Evolutionary conservation across 2,113 vertebrate species (phyloP), one percentile per base, ranked within the genome.

Genomic region (Maccullochella peelii): DNA sequence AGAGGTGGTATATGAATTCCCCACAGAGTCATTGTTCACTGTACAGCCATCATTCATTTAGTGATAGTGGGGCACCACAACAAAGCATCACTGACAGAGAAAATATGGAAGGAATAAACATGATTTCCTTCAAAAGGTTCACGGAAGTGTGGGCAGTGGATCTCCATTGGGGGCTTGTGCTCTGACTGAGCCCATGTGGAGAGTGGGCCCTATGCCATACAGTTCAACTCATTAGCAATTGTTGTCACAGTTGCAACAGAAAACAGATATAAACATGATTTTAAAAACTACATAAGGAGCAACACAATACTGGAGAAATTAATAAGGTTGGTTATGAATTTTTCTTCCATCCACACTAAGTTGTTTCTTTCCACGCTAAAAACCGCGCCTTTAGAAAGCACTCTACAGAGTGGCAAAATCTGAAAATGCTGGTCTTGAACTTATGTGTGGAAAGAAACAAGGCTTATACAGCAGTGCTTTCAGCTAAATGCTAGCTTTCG

Each of bases 41-140:
- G 54, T 78, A 65, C 49, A 77, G 62, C 42, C 57, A 79, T 73
- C 79, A 65, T 71, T 84, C 58, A 68, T 54, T 77, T 61, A 77
- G 52, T 7, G 40, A 57, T 12, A 58, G 50, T 55, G 59, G 6
- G 40, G 14, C 30, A 77, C 68, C 27, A 16, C 50, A 42, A 77
- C 42, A 55, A 71, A 55, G 61, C 40, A 61, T 55, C 27, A n/a
- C 68, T 36, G 49, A 66, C 62, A 55, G 44, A 83, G 47, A 67
- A 72, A 75, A 44, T 68, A 27, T 73, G 62, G 7, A 33, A 38
- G 30, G 27, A 73, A 82, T 61, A 73, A 75, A 67, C 52, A 58
- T 40, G 16, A 47, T 79, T 77, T 55, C 38, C 36, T 50, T 77
- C 68, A 78, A 66, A 81, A 61, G 33, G 20, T 61, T 63, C 18